phyloP scores from a whole-genome alignment of 2,888 invertebrate species.

The Anoncus sp. region DNA sequence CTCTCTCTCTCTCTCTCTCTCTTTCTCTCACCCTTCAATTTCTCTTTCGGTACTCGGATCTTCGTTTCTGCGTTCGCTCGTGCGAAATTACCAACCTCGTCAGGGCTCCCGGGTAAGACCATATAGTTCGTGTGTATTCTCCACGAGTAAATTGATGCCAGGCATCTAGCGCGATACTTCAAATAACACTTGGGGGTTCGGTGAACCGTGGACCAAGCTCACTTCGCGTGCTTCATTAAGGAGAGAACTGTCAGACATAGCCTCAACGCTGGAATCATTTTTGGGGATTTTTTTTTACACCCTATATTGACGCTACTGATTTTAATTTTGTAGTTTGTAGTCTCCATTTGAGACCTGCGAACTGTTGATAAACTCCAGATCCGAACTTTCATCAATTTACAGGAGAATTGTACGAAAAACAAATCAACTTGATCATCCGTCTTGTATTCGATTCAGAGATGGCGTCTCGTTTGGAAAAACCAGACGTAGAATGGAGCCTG shows the following conservation, averaged over 20 bases:
- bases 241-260: too few relatives aligned
- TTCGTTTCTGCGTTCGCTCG: constrained; percentile 28
- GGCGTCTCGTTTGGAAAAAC: not conserved
- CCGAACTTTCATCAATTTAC: too few relatives aligned
- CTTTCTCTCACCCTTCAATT: constrained; percentile 46
- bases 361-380: too few relatives aligned
- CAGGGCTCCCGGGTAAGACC: not conserved
- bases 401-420: not conserved
- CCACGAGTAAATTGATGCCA: constrained; percentile 39
- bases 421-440: not conserved
- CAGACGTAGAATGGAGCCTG: not conserved
- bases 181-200: not conserved
- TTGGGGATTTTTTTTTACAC: too few relatives aligned
- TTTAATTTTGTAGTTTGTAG: too few relatives aligned
- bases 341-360: too few relatives aligned
- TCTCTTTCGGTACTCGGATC: constrained; percentile 43
- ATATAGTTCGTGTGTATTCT: constrained; percentile 12
- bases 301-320: too few relatives aligned
- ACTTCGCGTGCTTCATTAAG: too few relatives aligned
- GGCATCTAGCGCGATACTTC: constrained; percentile 8
- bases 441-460: not conserved
- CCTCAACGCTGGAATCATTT: too few relatives aligned
- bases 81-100: constrained; percentile 40
- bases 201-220: too few relatives aligned
- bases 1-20: too few relatives aligned